Evolutionary conservation across 2,113 vertebrate genomes (phyloP).

Genomic region (Cepphus grylle): DNA sequence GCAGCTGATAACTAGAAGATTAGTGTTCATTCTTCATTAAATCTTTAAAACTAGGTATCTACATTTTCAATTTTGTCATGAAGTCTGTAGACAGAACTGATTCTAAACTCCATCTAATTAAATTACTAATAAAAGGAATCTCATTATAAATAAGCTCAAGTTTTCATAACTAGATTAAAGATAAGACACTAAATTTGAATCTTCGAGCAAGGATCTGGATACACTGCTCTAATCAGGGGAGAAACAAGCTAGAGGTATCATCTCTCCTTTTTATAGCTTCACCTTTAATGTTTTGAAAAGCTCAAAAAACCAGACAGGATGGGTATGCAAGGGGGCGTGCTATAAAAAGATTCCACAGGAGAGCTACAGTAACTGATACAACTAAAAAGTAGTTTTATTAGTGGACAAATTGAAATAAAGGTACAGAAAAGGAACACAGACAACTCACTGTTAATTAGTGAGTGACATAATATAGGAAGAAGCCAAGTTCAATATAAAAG

Average conservation of each 20-base stretch:
- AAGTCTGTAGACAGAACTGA: background rate
- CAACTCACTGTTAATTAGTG: background rate
- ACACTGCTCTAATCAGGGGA: background rate
- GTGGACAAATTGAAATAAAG: background rate
- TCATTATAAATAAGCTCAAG: background rate
- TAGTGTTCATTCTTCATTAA: background rate
- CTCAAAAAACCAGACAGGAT: background rate
- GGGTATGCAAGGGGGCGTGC: background rate
- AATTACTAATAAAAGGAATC: background rate
- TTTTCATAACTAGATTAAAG: background rate
- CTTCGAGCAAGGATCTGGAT: background rate
- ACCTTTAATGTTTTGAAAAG: background rate
- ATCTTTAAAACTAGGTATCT: background rate
- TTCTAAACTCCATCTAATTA: background rate
- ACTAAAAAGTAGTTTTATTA: background rate
- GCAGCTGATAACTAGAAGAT: background rate
- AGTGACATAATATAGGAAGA: background rate
- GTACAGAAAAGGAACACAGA: background rate
- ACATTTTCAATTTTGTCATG: background rate
- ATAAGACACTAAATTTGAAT: background rate
- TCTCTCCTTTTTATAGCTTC: background rate
- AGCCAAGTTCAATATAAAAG: background rate
- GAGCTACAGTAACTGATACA: background rate
- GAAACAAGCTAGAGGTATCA: background rate
- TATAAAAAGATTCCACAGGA: background rate